These are phyloP conservation scores for Chrysomela aeneicollis DNA, from an alignment of 2,888 invertebrate genomes.

Conservation along the genomic window DNA sequence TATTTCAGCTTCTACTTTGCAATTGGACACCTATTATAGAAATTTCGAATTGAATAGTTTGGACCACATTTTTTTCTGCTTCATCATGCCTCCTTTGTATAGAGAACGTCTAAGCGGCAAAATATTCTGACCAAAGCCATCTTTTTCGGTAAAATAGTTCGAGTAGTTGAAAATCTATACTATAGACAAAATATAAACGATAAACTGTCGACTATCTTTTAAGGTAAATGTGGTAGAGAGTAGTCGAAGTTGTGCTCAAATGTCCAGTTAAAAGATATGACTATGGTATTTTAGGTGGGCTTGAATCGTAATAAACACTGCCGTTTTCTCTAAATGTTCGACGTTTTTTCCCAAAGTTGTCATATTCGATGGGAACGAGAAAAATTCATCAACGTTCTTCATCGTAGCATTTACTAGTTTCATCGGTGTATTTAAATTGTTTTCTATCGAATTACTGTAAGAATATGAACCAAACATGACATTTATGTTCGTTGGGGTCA, in stretches of 20 bases:
- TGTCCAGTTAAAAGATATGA: constrained; percentile 48
- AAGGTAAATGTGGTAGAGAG: constrained; percentile 31
- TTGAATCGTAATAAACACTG: constrained; percentile 58
- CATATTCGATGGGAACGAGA: not conserved
- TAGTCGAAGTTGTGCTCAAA: constrained; percentile 50
- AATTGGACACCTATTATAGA: no score
- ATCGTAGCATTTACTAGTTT: constrained; percentile 4
- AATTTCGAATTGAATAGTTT: no score
- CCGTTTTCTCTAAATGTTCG: constrained; percentile 56
- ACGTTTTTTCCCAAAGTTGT: constrained; percentile 31
- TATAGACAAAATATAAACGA: not conserved
- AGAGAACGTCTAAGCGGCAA: not conserved
- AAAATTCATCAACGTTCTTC: not conserved
- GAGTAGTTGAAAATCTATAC: not conserved
- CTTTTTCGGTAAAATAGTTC: not conserved
- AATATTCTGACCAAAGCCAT: not conserved
- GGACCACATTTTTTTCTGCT: no score
- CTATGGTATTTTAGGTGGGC: constrained; percentile 51
- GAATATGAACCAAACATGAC: constrained; percentile 1
- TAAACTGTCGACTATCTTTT: constrained; percentile 8
- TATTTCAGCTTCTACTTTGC: no score
- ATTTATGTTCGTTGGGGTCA: not conserved
- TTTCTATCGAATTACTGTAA: not conserved
- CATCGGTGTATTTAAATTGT: not conserved
- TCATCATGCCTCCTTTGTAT: not conserved